Conservation (phyloP, 2,888 invertebrate species). For the Eucera pruinosa region DNA sequence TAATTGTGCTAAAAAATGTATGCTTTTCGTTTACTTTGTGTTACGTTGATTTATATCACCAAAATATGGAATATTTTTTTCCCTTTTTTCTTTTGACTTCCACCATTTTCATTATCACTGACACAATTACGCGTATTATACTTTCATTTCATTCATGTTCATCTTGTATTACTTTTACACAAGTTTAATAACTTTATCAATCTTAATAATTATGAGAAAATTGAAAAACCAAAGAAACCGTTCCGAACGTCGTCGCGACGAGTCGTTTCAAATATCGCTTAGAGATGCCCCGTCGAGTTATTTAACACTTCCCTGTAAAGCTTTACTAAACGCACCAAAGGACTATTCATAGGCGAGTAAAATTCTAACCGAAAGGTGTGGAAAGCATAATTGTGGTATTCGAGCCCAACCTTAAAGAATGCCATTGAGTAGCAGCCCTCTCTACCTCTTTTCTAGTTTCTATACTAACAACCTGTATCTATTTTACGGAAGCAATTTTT, state of each 20-base stretch:
- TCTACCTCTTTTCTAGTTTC: slow-evolving; percentile 19
- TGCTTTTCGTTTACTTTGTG: too few relatives aligned
- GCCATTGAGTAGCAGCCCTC: slow-evolving; percentile 68
- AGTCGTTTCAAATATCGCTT: slow-evolving; percentile 44
- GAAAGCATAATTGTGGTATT: slow-evolving; percentile 76
- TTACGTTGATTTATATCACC: too few relatives aligned
- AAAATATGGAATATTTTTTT: too few relatives aligned
- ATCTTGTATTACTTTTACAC: neutral
- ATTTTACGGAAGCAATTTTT: slow-evolving; percentile 2
- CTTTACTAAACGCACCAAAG: slow-evolving; percentile 22
- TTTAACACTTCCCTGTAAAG: slow-evolving; percentile 29
- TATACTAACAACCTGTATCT: slow-evolving; percentile 11
- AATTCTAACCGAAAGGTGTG: slow-evolving; percentile 54
- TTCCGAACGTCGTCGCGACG: slow-evolving; percentile 9
- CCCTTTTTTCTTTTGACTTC: too few relatives aligned
- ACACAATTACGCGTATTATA: too few relatives aligned
- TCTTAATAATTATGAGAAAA: slow-evolving; percentile 4
- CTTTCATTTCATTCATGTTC: too few relatives aligned
- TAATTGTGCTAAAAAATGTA: too few relatives aligned
- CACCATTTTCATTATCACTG: too few relatives aligned
- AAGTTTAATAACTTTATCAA: neutral
- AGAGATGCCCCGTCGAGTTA: slow-evolving; percentile 47
- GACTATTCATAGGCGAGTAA: slow-evolving; percentile 26
- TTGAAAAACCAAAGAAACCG: slow-evolving; percentile 11
- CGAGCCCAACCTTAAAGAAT: slow-evolving; percentile 75